These are phyloP conservation scores for Dioctria linearis DNA, from an alignment of 2,888 invertebrate genomes.

Conservation along the genomic window DNA sequence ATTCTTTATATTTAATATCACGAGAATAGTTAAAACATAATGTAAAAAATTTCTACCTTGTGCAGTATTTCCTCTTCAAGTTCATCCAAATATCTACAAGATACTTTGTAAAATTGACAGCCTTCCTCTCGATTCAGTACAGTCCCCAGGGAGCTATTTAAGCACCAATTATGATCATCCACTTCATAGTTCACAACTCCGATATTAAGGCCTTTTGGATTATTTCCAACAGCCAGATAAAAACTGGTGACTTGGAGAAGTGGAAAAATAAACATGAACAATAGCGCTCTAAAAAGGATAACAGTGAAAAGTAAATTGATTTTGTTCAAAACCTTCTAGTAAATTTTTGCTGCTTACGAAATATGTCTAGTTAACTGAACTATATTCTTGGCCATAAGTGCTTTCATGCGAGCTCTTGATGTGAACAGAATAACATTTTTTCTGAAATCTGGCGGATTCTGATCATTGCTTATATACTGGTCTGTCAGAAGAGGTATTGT, in stretches of 20 bases:
- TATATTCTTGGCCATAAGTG: constrained; percentile 80
- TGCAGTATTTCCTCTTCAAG: constrained; percentile 73
- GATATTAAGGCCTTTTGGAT: constrained; percentile 80
- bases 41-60: constrained; percentile 66
- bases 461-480: background rate
- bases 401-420: constrained; percentile 73
- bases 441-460: constrained; percentile 58
- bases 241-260: constrained; percentile 85
- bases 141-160: constrained; percentile 68
- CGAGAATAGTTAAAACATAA: no score
- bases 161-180: constrained; percentile 69
- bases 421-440: constrained; percentile 66
- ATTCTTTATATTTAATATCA: no score
- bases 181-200: constrained; percentile 88
- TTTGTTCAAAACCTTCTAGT: background rate
- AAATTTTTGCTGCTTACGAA: constrained; percentile 72
- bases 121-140: constrained; percentile 68
- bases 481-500: constrained; percentile 61
- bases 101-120: constrained; percentile 74
- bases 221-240: constrained; percentile 84
- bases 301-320: constrained; percentile 45
- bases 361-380: constrained; percentile 81
- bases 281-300: constrained; percentile 77
- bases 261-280: constrained; percentile 87
- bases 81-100: constrained; percentile 76